Evolutionary conservation across 2,113 vertebrate genomes (phyloP), one percentile per base, ranked within the genome.

Genomic region (Pipra filicauda): DNA sequence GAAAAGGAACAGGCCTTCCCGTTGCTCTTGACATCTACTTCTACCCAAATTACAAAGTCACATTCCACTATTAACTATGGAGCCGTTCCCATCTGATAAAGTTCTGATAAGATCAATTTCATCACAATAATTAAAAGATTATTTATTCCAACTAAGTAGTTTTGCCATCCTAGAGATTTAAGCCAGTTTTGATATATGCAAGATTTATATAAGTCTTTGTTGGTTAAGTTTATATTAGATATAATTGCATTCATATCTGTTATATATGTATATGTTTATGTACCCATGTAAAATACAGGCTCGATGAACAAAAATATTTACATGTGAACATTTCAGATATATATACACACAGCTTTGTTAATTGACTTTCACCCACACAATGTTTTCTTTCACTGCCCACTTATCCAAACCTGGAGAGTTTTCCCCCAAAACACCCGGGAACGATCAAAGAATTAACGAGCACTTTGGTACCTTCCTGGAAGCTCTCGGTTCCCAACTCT

Each of bases 381-480:
- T 6, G 1, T 64, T 87, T 57, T 7, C 73, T 18, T 86, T 67
- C 89, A 28, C 62, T 74, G 33, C 89, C 66, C 52, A 5, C 69
- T 91, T 80, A 14, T 19, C 76, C 73, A 91, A 54, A 87, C 35
- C 77, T 5, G 23, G 4, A 12, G 59, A 89, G 33, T 69, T 84
- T 57, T 5, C 22, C 54, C 85, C 51, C 15, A 37, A 31, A 85
- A 44, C 54, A 33, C 13, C 24, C 72, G 10, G 72, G n/a, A 66
- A 49, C 0, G 5, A 59, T 2, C 30, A 8, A 3, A 66, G 69
- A 18, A 86, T 71, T 6, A 23, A 21, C 0, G 8, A 89, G 52
- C 39, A 2, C 76, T 27, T 13, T 6, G 20, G 59, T 77, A 77
- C 85, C 94, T 86, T 18, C 31, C 59, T 6, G 70, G 77, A 74